Evolutionary conservation across 2,113 vertebrate species (phyloP), one percentile per base, ranked within the genome.

Genomic region (Syrrhaptes paradoxus): DNA sequence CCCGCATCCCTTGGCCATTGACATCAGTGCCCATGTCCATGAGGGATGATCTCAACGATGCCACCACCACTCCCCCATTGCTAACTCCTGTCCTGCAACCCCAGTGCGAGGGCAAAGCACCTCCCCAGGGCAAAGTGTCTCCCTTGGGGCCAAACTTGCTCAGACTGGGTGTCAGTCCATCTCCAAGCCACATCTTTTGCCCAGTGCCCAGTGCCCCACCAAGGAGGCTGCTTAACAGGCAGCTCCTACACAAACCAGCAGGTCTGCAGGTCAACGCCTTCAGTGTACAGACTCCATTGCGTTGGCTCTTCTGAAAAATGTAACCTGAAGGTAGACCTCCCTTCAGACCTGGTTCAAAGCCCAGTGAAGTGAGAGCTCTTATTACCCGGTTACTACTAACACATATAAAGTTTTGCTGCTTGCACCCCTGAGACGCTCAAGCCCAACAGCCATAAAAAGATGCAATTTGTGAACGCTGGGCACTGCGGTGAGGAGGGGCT

Each of bases 361-460:
- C 61, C 51, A 32, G 67, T 1, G 2, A 63, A 86, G 73, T n/a
- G 38, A 81, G 61, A 89, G 54, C 20, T 90, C 57, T 72, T 41
- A 41, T 26, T 89, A 38, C 83, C 13, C 4, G 1, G 48, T 79
- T 93, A 62, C 61, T 87, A 41, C 54, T 38, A 90, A 74, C 0
- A 0, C 34, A 52, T 13, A 67, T 5, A 6, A 90, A 63, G 61
- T 74, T 75, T 72, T 52, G 34, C 65, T 75, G 54, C 49, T 43
- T 6, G 4, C 21, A 22, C 57, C 52, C 65, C 70, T 16, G 86
- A 89, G 86, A 78, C 0, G 0, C 21, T 65, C 6, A 8, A 90
- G 80, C 16, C 85, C 77, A 90, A 87, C 25, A 65, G 66, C 76
- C 73, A 36, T 59, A 72, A 92, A 93, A 85, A 71, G 79, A 88